Percentiles rank a stretch among this genome's conserved stretches.
Evolutionary conservation across 1,140 invertebrate species (phyloP).

Genomic region (Tetramorium alpestre): DNA sequence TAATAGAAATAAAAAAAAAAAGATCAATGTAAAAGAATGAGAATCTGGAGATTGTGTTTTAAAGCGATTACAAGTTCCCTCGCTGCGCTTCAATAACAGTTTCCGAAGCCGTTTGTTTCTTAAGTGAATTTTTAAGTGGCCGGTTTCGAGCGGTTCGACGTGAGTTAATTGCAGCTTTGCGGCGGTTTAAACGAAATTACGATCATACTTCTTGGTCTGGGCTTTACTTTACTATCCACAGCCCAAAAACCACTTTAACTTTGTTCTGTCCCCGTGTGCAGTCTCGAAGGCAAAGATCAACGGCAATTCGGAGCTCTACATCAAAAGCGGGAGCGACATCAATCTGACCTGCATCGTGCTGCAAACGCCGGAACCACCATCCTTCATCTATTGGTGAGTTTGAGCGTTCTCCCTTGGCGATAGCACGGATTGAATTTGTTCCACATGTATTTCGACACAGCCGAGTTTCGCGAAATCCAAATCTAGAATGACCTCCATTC

Average conservation of each 20-base stretch:
- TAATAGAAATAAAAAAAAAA: neutral
- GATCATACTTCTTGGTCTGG: constrained; percentile 34
- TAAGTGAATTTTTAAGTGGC: constrained; percentile 43
- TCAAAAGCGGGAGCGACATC: constrained; percentile 95
- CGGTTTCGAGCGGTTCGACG: neutral
- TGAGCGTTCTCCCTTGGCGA: constrained; percentile 55
- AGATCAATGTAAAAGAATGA: neutral
- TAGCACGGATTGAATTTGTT: constrained; percentile 50
- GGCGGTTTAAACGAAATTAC: constrained; percentile 41
- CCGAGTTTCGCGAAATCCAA: constrained; percentile 47
- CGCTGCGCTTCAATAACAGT: neutral
- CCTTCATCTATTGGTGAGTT: constrained; percentile 94
- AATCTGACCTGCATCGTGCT: constrained; percentile 95
- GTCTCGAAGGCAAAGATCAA: constrained; percentile 95
- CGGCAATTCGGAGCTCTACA: constrained; percentile 93
- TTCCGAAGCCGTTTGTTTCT: constrained; percentile 6
- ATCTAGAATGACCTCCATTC: constrained; percentile 28
- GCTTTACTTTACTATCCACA: constrained; percentile 14
- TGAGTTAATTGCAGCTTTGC: constrained; percentile 52
- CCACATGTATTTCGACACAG: neutral
- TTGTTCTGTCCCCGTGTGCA: constrained; percentile 86
- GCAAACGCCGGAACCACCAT: constrained; percentile 94
- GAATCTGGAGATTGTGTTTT: neutral
- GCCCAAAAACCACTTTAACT: constrained; percentile 53
- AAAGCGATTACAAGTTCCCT: constrained; percentile 12